phyloP scores from a whole-genome alignment of 2,113 vertebrate genomes.

The human (Homo sapiens) region GRCh38 chr14:52410501-52411000 shows the following conservation, averaged over 20 bases:
- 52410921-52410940: background rate
- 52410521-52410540: background rate
- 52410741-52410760: slow-evolving; percentile 6
- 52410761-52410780: background rate
- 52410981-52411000: slow-evolving; percentile 8
- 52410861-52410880: background rate
- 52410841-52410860: background rate
- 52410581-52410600: background rate
- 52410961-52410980: background rate
- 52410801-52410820: background rate
- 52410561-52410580: background rate
- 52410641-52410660: background rate
- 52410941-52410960: background rate
- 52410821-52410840: background rate
- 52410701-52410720: background rate
- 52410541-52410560: background rate
- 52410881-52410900: background rate
- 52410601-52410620: background rate
- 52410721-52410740: background rate
- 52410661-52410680: background rate
- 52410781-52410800: background rate
- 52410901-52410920: background rate
- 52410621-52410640: background rate
- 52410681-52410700: background rate
- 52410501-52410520: background rate